Evolutionary conservation across 2,113 vertebrate species (phyloP), one percentile per base, ranked within the genome.

Genomic region (Candoia aspera): DNA sequence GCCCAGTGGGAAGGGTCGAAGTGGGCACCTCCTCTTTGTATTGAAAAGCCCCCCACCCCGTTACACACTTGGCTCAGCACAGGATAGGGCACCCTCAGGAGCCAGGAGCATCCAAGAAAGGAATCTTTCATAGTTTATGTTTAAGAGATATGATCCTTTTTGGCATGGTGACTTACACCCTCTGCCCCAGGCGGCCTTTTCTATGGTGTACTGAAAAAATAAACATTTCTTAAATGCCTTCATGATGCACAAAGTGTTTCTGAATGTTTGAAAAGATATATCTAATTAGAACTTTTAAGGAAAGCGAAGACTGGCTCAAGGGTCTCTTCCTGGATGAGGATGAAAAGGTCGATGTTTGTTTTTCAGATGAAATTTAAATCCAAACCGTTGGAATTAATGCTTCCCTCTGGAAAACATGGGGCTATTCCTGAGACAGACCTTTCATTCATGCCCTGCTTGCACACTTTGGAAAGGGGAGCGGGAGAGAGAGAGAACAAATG

Each of bases 311-410:
- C 49, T 54, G 26, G 49, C 84, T 86, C 24, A 54, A 54, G 84
- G 84, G 29, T 54, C 85, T 21, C 5, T 54, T 58, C 26, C 19
- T 73, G 86, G 86, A 73, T 33, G 33, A n/a, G 26, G 91, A 79
- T 73, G 79, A 58, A 86, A 92, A 15, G 73, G 8, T 88, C 33
- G 53, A 6, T 86, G 26, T 17, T 86, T 86, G 84, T 86, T 86
- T 86, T 86, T 86, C 84, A 86, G 26, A 26, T 54, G 84, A 54
- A 86, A 54, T 86, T 42, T 54, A 86, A 86, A 54, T 86, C 84
- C 49, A 86, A 86, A 54, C 84, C 29, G 24, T 13, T 86, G 84
- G 49, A 86, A 54, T 46, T 42, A 54, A 86, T 54, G 84, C 23
- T 85, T 53, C 84, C 84, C 46, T 49, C 26, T 54, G 84, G 49